Base-by-base conservation (phyloP, 2,113 vertebrate species). In the Thunnus maccoyii region DNA sequence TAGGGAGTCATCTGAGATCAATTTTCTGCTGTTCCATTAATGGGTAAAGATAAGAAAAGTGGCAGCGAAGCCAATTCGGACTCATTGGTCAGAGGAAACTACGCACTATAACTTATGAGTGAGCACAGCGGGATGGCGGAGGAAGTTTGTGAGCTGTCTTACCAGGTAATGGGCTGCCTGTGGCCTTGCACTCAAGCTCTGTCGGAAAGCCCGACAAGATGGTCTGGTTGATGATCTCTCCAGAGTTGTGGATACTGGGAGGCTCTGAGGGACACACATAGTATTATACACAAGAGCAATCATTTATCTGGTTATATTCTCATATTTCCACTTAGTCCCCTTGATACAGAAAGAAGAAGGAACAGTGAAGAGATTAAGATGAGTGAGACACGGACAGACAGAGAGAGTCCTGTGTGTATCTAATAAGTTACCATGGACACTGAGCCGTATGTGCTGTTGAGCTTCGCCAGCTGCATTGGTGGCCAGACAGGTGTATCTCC, bases 391-490 rank as follows among this genome's bases (percentile, higher is more conserved):
- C 41, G 22, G 69, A 72, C 41, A 64, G 46, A 27, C n/a, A 60
- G 20, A 70, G 14, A 14, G 20, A 54, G 6, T 17, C 51, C 16
- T 46, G 15, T 68, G 36, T 69, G 25, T 82, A 13, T 88, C 16
- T 63, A 22, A 18, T 16, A 9, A 47, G 82, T 93, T 98, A 99
- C 98, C 98, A 11, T 99, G 97, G 75, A 99, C 96, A 36, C 94
- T 96, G 81, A 99, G 93, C 47, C 79, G 94, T 68, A 96, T 44
- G 80, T 96, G 95, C 82, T 98, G 96, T 14, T 99, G 96, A 1
- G 96, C 92, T 92, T 99, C 98, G 69, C 98, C 98, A 11, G 97
- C 98, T 0, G 97, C 96, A 12, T 97, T 99, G 65, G 97, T 99
- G 84, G 98, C 98, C 89, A 99, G 95, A 56, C 98, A 99, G 8